These are phyloP conservation scores for Ecliptopera silaceata DNA, from an alignment of 2,888 invertebrate genomes.

Conservation along the genomic window DNA sequence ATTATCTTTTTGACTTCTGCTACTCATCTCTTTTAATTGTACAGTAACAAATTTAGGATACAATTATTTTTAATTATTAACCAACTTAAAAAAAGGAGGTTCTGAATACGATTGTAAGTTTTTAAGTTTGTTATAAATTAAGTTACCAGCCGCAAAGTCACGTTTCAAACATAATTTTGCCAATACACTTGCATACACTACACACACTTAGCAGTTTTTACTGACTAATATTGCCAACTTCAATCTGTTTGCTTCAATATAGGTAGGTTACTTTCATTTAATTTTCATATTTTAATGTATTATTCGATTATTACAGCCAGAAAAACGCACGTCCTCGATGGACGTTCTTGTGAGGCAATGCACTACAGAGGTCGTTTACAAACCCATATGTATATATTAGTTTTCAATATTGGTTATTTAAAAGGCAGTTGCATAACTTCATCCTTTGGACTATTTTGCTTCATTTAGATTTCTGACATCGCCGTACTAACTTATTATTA, in stretches of 20 bases:
- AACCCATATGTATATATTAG: too few relatives aligned
- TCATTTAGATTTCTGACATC: slow-evolving; percentile 22
- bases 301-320: too few relatives aligned
- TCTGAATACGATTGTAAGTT: too few relatives aligned
- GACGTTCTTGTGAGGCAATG: too few relatives aligned
- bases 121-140: too few relatives aligned
- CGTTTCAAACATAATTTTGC: not conserved
- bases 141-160: slow-evolving; percentile 7
- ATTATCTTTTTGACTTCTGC: too few relatives aligned
- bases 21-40: too few relatives aligned
- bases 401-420: not conserved
- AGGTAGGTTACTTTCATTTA: not conserved
- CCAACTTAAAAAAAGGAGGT: too few relatives aligned
- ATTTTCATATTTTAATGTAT: not conserved
- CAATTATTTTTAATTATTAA: too few relatives aligned
- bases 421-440: slow-evolving; percentile 17
- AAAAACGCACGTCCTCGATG: too few relatives aligned
- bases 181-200: not conserved
- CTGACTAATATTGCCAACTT: slow-evolving; percentile 7
- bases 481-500: slow-evolving; percentile 22
- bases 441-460: slow-evolving; percentile 13
- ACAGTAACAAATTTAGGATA: too few relatives aligned
- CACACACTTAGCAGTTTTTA: not conserved
- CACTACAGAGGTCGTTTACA: too few relatives aligned
- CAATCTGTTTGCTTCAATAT: not conserved